Percentiles rank a stretch among this genome's conserved stretches.
Conservation (phyloP, 2,797 vertebrate species). For the Sphenopsis melanotis region DNA sequence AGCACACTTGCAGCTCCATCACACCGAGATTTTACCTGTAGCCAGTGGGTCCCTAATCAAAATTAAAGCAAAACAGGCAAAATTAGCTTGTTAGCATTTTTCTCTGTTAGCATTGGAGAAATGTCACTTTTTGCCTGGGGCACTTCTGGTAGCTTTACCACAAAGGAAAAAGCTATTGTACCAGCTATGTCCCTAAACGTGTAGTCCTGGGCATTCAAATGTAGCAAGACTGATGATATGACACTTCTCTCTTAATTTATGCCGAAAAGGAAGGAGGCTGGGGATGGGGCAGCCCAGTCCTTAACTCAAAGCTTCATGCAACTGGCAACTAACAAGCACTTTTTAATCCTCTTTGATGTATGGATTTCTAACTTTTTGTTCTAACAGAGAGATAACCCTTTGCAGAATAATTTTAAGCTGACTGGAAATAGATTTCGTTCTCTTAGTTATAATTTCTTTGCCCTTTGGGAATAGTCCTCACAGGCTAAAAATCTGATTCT, state of each 20-base stretch:
- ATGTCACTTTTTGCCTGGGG: constrained; percentile 60
- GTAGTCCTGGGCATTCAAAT: constrained; percentile 19
- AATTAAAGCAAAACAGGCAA: constrained; percentile 50
- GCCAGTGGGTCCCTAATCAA: constrained; percentile 35
- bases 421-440: neutral
- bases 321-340: neutral
- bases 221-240: constrained; percentile 1
- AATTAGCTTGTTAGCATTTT: constrained; percentile 62
- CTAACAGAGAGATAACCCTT: neutral
- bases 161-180: constrained; percentile 13
- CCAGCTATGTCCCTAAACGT: neutral
- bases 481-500: neutral
- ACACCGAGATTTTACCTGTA: constrained; percentile 50
- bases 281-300: neutral
- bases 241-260: constrained; percentile 47
- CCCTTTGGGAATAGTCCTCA: neutral
- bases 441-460: neutral
- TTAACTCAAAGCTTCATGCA: neutral
- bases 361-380: neutral
- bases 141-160: constrained; percentile 21
- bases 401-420: neutral
- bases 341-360: neutral
- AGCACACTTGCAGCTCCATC: neutral
- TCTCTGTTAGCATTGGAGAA: constrained; percentile 36
- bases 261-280: constrained; percentile 2